A percentile compares a stretch with the other conserved stretches of the same genome.
Conservation (phyloP, 2,888 invertebrate species). For the Pammene fasciana region DNA sequence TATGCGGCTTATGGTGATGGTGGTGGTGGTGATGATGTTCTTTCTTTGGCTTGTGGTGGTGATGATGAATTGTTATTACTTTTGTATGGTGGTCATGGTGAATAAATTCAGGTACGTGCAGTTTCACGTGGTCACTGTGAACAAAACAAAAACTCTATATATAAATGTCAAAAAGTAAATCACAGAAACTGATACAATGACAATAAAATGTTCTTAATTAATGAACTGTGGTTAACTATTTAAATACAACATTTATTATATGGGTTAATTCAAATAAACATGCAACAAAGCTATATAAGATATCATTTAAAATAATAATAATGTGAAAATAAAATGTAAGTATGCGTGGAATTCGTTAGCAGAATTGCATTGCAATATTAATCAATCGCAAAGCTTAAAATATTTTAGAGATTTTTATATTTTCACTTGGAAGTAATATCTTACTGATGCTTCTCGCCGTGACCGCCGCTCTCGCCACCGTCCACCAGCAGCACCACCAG, state of each 20-base stretch:
- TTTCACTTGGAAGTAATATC: conserved; percentile 45
- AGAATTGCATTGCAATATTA: conserved; percentile 26
- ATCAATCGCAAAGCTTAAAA: conserved; percentile 43
- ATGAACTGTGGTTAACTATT: no score
- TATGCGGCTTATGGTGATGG: conserved; percentile 58
- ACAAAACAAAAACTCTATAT: conserved; percentile 44
- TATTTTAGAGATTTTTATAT: conserved; percentile 12
- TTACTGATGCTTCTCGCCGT: conserved; percentile 76
- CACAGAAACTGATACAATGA: not conserved
- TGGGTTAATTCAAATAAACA: no score
- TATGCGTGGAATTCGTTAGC: conserved; percentile 19
- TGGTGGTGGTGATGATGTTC: conserved; percentile 74
- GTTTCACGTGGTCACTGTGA: conserved; percentile 82
- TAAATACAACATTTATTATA: no score
- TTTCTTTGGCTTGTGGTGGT: conserved; percentile 77
- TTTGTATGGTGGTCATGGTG: conserved; percentile 85
- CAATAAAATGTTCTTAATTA: no score
- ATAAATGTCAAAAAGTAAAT: not conserved
- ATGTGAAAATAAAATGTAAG: not conserved
- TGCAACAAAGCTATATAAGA: no score
- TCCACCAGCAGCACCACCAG: conserved; percentile 64
- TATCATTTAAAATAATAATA: not conserved
- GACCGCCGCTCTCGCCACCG: conserved; percentile 70
- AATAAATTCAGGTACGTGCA: conserved; percentile 84
- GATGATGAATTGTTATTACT: conserved; percentile 83